Evolutionary conservation across 1,140 invertebrate genomes (phyloP).

Genomic region (Hetaerina americana): DNA sequence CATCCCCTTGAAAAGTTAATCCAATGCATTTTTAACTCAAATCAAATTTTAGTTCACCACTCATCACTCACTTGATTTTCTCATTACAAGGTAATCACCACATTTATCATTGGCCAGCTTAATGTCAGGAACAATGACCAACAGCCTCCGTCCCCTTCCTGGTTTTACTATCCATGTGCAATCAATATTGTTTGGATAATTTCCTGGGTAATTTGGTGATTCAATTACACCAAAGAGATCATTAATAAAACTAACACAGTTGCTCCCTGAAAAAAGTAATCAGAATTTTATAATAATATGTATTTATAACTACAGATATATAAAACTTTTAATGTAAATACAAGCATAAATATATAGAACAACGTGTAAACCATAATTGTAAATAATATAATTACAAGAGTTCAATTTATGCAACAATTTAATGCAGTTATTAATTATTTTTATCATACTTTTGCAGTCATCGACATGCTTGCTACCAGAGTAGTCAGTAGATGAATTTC

Average conservation of each 20-base stretch:
- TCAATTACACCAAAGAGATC: slow-evolving; percentile 8
- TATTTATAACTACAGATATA: too few relatives aligned
- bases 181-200: slow-evolving; percentile 45
- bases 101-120: slow-evolving; percentile 8
- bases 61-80: slow-evolving; percentile 11
- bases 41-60: too few relatives aligned
- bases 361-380: too few relatives aligned
- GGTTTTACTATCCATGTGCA: slow-evolving; percentile 49
- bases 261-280: background rate
- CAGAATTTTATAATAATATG: background rate
- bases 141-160: slow-evolving; percentile 30
- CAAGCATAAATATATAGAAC: too few relatives aligned
- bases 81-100: slow-evolving; percentile 11
- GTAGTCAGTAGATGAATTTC: slow-evolving; percentile 8
- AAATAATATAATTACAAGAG: too few relatives aligned
- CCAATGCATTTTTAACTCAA: background rate
- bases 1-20: too few relatives aligned
- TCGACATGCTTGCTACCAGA: background rate
- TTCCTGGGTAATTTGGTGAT: slow-evolving; percentile 47
- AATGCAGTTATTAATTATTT: too few relatives aligned
- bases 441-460: slow-evolving; percentile 12
- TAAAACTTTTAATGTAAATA: too few relatives aligned
- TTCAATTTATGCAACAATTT: too few relatives aligned
- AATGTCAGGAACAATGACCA: slow-evolving; percentile 11
- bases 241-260: slow-evolving; percentile 9